Conservation (phyloP, 2,888 invertebrate genomes). For the Empis stercorea region DNA sequence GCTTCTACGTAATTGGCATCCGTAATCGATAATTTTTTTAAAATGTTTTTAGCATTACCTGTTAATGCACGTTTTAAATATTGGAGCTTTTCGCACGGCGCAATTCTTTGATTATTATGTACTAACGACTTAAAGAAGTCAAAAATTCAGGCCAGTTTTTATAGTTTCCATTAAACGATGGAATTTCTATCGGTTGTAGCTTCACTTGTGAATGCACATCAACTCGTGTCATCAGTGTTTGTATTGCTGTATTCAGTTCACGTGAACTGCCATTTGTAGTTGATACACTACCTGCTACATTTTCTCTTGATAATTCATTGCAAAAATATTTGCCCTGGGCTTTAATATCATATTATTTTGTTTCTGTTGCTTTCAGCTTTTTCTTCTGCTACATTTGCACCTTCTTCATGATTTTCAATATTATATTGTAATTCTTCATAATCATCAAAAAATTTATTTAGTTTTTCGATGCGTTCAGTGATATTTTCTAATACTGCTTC, state of each 20-base stretch:
- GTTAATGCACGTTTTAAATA: slow-evolving; percentile 1
- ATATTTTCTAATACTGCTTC: background rate
- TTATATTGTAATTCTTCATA: background rate
- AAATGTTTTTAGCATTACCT: slow-evolving; percentile 2
- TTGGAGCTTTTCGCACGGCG: slow-evolving; percentile 2
- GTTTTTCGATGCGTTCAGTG: background rate
- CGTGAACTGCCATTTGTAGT: background rate
- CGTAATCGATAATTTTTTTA: slow-evolving; percentile 2
- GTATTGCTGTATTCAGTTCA: too few species aligned
- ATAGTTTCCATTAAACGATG: background rate
- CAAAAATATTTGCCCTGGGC: background rate
- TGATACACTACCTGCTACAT: background rate
- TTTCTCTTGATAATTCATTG: too few species aligned
- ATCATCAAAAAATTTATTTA: background rate
- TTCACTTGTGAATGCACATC: background rate
- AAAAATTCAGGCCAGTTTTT: background rate
- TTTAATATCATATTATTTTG: background rate
- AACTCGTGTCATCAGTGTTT: too few species aligned
- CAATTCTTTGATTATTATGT: background rate
- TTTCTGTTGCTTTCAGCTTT: background rate
- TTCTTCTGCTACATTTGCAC: background rate
- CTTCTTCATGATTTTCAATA: background rate
- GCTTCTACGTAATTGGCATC: slow-evolving; percentile 4
- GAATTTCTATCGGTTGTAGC: background rate
- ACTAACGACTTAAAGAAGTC: background rate